Evolutionary conservation across 1,140 invertebrate species (phyloP).

Genomic region (Hylyphantes graminicola): DNA sequence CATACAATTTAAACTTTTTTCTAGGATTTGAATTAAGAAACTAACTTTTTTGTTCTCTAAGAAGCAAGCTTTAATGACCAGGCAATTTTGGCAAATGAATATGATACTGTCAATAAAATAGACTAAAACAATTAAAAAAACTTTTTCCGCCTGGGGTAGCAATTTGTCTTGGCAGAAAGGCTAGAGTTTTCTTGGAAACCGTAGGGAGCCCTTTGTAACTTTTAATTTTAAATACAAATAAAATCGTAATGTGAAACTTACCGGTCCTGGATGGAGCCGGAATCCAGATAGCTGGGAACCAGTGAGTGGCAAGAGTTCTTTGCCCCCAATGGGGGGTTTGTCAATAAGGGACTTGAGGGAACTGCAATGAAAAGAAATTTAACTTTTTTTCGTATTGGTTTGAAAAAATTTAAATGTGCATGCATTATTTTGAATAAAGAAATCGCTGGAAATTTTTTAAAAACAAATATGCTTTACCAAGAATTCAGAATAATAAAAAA

Average conservation of each 20-base stretch:
- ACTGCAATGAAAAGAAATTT: constrained; percentile 69
- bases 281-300: constrained; percentile 93
- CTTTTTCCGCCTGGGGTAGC: too few species aligned
- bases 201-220: too few species aligned
- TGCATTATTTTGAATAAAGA: not conserved
- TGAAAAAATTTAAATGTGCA: not conserved
- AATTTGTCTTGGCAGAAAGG: too few species aligned
- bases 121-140: too few species aligned
- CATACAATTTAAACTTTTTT: too few species aligned
- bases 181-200: too few species aligned
- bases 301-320: constrained; percentile 89
- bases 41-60: too few species aligned
- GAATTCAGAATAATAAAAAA: constrained; percentile 3
- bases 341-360: constrained; percentile 94
- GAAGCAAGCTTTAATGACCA: too few species aligned
- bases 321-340: constrained; percentile 95
- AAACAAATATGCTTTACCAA: not conserved
- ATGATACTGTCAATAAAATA: too few species aligned
- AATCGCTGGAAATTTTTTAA: not conserved
- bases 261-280: constrained; percentile 93
- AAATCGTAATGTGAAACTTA: constrained; percentile 71
- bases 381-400: not conserved
- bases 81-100: too few species aligned
- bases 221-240: not conserved
- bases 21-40: too few species aligned